A percentile compares a stretch with the other conserved stretches of the same genome.
Evolutionary conservation across 64 coral and sea anemone genomes (phyloP).

Genomic region (Montipora foliosa): DNA sequence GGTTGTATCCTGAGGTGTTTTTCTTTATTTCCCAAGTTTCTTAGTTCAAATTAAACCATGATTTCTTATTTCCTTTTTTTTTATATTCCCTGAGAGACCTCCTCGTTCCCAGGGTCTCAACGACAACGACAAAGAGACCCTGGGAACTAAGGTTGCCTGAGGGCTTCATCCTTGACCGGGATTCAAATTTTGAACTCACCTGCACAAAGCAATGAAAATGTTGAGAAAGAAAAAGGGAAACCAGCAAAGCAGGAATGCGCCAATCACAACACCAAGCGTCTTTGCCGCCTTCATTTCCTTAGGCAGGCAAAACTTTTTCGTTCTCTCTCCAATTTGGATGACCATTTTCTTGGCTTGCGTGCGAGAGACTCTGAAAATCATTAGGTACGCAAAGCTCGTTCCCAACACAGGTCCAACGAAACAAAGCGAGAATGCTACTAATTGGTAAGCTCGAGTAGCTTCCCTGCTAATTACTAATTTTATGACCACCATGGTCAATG

Average conservation of each 20-base stretch:
- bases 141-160: not conserved
- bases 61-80: too few species aligned
- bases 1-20: too few species aligned
- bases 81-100: too few species aligned
- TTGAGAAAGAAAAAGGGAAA: constrained; percentile 90
- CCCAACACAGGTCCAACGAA: constrained; percentile 70
- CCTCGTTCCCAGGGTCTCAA: too few species aligned
- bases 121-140: too few species aligned
- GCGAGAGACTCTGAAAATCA: constrained; percentile 92
- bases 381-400: constrained; percentile 83
- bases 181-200: constrained; percentile 5
- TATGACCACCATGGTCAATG: constrained; percentile 61
- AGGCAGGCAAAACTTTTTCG: constrained; percentile 84
- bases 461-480: constrained; percentile 67
- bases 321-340: constrained; percentile 67
- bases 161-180: not conserved
- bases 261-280: constrained; percentile 88
- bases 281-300: constrained; percentile 94
- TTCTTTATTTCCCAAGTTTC: too few species aligned
- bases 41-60: too few species aligned
- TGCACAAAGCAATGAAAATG: constrained; percentile 66
- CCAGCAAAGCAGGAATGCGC: constrained; percentile 84
- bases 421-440: constrained; percentile 74
- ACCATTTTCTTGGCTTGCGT: constrained; percentile 87
- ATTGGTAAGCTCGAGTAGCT: constrained; percentile 69